phyloP scores from a whole-genome alignment of 92 coral and sea anemone species.

The Zoanthus sociatus region DNA sequence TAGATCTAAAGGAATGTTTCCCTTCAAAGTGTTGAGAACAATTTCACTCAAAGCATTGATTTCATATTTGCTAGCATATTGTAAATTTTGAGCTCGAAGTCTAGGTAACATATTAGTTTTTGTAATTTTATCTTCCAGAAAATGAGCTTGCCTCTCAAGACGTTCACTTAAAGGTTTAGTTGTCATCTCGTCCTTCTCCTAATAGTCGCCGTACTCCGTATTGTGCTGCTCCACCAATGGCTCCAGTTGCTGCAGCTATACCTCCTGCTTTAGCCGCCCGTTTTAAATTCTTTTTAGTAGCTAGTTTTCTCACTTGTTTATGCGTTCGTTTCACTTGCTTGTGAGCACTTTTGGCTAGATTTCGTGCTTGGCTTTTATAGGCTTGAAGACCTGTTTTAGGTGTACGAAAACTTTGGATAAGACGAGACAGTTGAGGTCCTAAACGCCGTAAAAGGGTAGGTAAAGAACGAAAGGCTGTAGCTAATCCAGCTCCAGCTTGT shows the following conservation, averaged over 20 bases:
- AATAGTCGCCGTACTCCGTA: neutral
- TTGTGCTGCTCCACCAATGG: neutral
- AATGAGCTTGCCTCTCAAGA: neutral
- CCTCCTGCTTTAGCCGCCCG: neutral
- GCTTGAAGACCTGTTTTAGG: no score
- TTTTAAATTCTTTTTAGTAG: no score
- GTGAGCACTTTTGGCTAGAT: no score
- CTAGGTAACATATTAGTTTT: neutral
- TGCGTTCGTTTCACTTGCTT: no score
- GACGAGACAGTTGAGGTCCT: no score
- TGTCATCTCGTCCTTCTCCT: neutral
- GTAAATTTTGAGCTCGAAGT: neutral
- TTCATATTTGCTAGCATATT: neutral
- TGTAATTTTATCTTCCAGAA: neutral
- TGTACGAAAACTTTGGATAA: no score
- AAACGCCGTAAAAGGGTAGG: no score
- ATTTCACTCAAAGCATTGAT: neutral
- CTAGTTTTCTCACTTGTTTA: no score
- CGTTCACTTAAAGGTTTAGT: neutral
- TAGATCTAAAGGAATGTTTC: neutral
- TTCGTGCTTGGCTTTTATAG: no score
- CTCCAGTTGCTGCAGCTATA: neutral
- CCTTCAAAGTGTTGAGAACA: neutral
- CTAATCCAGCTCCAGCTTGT: no score
- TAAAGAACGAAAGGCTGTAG: no score